Conservation (phyloP, 1,140 invertebrate genomes). For the Apis mellifera region DNA sequence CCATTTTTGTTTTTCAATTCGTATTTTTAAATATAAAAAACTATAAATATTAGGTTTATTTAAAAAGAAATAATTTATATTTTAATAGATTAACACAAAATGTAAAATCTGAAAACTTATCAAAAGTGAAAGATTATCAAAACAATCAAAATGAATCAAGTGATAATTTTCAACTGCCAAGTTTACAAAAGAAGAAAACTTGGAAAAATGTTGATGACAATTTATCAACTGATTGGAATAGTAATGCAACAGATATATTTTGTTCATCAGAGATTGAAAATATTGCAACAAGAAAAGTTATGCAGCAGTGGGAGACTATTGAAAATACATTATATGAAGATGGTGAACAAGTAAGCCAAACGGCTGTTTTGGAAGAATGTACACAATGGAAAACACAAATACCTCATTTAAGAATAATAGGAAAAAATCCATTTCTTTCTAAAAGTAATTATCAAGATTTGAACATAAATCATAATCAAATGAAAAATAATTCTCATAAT, state of each 20-base stretch:
- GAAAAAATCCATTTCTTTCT: constrained; percentile 55
- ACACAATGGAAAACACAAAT: constrained; percentile 76
- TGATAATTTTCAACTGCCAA: constrained; percentile 46
- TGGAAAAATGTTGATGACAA: constrained; percentile 35
- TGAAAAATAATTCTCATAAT: background rate
- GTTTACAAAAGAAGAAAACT: constrained; percentile 43
- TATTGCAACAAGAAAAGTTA: constrained; percentile 66
- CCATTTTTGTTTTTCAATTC: background rate
- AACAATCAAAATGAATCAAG: constrained; percentile 20
- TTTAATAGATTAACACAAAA: constrained; percentile 41
- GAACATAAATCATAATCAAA: background rate
- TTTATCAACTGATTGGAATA: constrained; percentile 56
- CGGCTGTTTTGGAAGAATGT: constrained; percentile 71
- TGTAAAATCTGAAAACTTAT: constrained; percentile 41
- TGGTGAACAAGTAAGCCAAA: constrained; percentile 52
- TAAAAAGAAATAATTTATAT: background rate
- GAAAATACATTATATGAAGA: constrained; percentile 75
- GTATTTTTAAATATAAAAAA: background rate
- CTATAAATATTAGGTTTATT: background rate
- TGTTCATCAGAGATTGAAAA: constrained; percentile 75
- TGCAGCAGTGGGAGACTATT: constrained; percentile 73
- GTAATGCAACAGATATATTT: constrained; percentile 63
- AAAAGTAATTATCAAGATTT: background rate
- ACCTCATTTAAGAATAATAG: constrained; percentile 73
- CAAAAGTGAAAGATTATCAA: constrained; percentile 7